Conservation (phyloP, 2,113 vertebrate genomes). For the Zosterops borbonicus region DNA sequence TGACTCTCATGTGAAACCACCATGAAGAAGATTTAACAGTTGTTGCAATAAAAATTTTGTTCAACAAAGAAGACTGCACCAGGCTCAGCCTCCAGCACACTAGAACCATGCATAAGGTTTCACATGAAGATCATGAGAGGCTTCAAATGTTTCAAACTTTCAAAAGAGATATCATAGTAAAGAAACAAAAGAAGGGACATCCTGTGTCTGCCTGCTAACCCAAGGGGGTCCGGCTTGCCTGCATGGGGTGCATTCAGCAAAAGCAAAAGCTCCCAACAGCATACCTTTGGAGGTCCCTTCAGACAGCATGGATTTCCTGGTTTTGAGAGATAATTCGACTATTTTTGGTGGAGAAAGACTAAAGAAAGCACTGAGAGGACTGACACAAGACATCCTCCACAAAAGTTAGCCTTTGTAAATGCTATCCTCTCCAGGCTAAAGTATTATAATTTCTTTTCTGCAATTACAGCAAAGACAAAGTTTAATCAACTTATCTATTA, state of each 20-base stretch:
- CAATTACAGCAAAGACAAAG: not conserved
- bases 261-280: not conserved
- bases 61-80: not conserved
- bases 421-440: not conserved
- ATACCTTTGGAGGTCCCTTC: not conserved
- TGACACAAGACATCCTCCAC: not conserved
- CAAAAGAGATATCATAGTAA: not conserved
- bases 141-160: not conserved
- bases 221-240: not conserved
- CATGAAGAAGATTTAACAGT: not conserved
- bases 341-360: not conserved
- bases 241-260: not conserved
- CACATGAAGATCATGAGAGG: constrained; percentile 40
- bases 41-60: not conserved
- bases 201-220: not conserved
- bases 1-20: constrained; percentile 41
- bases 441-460: not conserved
- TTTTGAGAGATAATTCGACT: not conserved
- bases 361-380: not conserved
- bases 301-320: not conserved
- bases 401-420: not conserved
- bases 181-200: not conserved
- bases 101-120: not conserved
- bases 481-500: not conserved
- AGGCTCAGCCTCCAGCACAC: not conserved